Conservation (phyloP, 2,888 invertebrate genomes). For the Ethmia dodecea region DNA sequence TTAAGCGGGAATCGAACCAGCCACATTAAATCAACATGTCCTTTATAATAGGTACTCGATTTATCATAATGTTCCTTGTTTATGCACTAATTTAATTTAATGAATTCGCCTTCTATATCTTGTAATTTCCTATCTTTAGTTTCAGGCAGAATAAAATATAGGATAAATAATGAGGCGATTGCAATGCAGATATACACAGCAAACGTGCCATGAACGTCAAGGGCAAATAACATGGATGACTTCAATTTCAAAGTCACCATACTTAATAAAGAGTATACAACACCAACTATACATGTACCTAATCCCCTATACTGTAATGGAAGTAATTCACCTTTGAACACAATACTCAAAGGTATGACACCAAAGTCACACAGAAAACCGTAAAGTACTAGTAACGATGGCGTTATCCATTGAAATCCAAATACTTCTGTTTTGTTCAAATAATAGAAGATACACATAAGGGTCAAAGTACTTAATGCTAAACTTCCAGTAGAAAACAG, state of each 20-base stretch:
- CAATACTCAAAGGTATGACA: background rate
- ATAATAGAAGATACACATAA: conserved; percentile 1
- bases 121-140: conserved; percentile 8
- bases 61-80: no score
- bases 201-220: conserved; percentile 5
- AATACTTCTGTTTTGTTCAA: background rate
- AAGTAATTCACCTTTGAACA: conserved; percentile 2
- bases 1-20: no score
- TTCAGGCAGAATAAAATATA: conserved; percentile 5
- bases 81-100: no score
- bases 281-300: background rate
- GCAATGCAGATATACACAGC: background rate
- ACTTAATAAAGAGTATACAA: background rate
- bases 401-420: background rate
- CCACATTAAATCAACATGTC: no score
- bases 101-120: conserved; percentile 13
- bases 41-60: no score
- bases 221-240: background rate
- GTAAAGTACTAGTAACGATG: background rate
- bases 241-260: conserved; percentile 2
- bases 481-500: background rate
- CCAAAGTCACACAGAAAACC: background rate
- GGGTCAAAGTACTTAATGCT: background rate
- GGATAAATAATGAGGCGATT: background rate
- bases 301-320: conserved; percentile 2